Evolutionary conservation across 2,888 invertebrate species (phyloP), one percentile per base, ranked within the genome.

Genomic region (Drosophila cracens): DNA sequence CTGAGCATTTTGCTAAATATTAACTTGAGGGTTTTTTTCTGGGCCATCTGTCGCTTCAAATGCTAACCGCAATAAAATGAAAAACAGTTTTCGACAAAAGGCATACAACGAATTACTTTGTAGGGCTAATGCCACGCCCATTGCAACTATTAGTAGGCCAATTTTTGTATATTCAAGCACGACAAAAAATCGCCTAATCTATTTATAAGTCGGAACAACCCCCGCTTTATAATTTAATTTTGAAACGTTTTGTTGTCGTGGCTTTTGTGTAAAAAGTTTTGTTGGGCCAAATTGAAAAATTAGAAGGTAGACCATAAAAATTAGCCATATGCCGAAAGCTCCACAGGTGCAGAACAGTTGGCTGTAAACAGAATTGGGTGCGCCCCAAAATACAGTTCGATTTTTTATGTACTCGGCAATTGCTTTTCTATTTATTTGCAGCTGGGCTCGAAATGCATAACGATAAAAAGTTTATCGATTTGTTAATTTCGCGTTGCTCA

Each of bases 401-500:
- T 25, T 52, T 58, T 72, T 73, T 71, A 74, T 79, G 59, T 70
- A 36, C 61, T 70, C 65, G 58, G 48, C 83, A 86, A 83, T 88
- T 77, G 87, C 60, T 75, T 87, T 87, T 70, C 67, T 60, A 81
- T 84, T 87, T 81, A 76, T 76, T 74, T 64, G 80, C 85, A 89
- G 87, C 89, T 85, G 84, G 75, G 70, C 54, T 46, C 40, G 7
- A 69, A 80, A 64, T 76, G 66, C 78, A 71, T 59, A 75, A 70
- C 87, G 75, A 90, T 90, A 90, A 89, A 89, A 90, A 87, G 61
- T 90, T 89, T 90, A 89, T 90, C 82, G 82, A 76, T 74, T 77
- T 86, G 90, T 74, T 90, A 86, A 86, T 83, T 82, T 76, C 66
- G 80, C 72, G 62, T 64, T 64, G 67, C 73, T 67, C 86, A 74